Percentiles rank a stretch among this genome's conserved stretches.
Evolutionary conservation across 37 sponge, comb jelly and placozoan genomes (phyloP).

Genomic region (Diacarnus erythraeanus): DNA sequence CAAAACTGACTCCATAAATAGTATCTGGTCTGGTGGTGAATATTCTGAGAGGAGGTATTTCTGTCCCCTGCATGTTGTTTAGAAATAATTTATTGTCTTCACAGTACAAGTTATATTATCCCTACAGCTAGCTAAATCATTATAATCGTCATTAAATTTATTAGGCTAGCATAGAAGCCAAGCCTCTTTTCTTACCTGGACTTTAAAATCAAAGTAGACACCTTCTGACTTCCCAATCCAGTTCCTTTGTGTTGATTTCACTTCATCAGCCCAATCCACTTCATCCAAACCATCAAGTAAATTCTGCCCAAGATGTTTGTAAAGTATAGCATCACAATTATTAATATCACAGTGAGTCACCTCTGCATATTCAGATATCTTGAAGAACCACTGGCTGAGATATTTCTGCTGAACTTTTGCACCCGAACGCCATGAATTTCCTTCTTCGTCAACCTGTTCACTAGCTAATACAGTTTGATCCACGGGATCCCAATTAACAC

Average conservation of each 20-base stretch:
- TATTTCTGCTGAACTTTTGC: slow-evolving; percentile 71
- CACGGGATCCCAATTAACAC: slow-evolving; percentile 94
- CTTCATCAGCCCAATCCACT: slow-evolving; percentile 77
- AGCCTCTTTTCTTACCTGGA: slow-evolving; percentile 1
- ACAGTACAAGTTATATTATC: no score
- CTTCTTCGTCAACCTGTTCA: slow-evolving; percentile 84
- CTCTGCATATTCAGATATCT: slow-evolving; percentile 73
- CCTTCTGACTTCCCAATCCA: slow-evolving; percentile 83
- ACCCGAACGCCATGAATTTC: slow-evolving; percentile 86
- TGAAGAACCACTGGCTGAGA: slow-evolving; percentile 84
- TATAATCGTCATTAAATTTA: no score
- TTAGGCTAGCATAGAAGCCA: no score
- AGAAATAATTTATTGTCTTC: no score
- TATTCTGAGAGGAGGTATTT: no score
- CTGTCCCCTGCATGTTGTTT: no score
- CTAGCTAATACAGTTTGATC: slow-evolving; percentile 89
- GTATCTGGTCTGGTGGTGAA: no score
- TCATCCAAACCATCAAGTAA: slow-evolving; percentile 68
- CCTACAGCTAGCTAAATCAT: no score
- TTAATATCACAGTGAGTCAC: slow-evolving; percentile 9
- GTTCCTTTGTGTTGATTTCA: slow-evolving; percentile 66
- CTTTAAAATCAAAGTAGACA: slow-evolving; percentile 66
- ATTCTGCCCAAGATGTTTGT: slow-evolving; percentile 8
- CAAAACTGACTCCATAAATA: no score
- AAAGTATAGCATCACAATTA: not conserved